Evolutionary conservation across 2,113 vertebrate species (phyloP).

Genomic region (Bos javanicus): DNA sequence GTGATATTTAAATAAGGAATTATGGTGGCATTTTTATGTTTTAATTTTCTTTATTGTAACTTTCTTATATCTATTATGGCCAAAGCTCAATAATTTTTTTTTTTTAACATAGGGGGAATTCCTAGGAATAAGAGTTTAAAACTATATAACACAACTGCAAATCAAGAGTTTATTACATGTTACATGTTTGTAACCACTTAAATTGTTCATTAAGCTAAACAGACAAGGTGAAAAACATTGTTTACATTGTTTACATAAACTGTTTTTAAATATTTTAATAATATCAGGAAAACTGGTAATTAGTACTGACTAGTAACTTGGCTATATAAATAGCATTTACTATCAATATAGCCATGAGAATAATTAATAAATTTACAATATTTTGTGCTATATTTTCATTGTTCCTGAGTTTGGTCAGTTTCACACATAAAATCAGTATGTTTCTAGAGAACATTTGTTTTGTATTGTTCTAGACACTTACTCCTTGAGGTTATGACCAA

Average conservation of each 20-base stretch:
- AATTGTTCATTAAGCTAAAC: neutral
- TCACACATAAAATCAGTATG: neutral
- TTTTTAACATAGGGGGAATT: neutral
- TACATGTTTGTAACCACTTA: neutral
- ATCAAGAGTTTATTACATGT: neutral
- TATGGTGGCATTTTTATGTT: neutral
- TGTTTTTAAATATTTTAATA: constrained; percentile 13
- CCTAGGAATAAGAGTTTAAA: neutral
- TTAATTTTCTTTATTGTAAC: neutral
- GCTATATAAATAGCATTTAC: neutral
- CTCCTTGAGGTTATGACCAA: neutral
- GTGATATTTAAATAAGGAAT: neutral
- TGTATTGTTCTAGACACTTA: neutral
- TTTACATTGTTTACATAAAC: neutral
- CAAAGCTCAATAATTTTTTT: neutral
- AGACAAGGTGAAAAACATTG: neutral
- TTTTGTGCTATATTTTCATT: neutral
- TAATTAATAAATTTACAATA: neutral
- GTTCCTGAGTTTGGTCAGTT: neutral
- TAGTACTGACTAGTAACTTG: neutral
- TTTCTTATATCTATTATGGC: neutral
- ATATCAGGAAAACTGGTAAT: neutral
- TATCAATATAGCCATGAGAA: neutral
- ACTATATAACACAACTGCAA: neutral
- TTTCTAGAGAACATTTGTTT: neutral